phyloP scores from a whole-genome alignment of 2,113 vertebrate genomes.

The Oryzias javanicus region DNA sequence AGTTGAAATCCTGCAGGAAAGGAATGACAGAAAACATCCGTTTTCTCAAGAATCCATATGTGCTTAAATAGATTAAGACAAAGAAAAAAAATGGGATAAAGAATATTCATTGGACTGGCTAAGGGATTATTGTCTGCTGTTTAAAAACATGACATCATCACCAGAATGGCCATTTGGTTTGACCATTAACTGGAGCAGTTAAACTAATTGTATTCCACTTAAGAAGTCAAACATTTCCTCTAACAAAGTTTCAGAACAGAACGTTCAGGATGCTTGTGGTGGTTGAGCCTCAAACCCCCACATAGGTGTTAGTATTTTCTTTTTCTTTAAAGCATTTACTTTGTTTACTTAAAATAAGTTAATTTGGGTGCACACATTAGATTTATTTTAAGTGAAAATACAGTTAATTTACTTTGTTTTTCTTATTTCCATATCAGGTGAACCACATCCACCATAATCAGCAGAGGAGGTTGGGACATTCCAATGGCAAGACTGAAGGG shows the following conservation, averaged over 20 bases:
- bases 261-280: background rate
- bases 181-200: background rate
- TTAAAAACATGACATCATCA: background rate
- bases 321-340: no score
- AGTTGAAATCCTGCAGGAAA: constrained; percentile 16
- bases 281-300: no score
- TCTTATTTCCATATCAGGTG: no score
- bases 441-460: no score
- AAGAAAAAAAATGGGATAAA: background rate
- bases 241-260: background rate
- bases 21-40: constrained; percentile 24
- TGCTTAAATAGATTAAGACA: constrained; percentile 17
- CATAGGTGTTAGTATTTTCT: no score
- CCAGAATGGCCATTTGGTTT: background rate
- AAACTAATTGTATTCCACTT: background rate
- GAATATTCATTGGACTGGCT: background rate
- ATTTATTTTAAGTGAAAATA: no score
- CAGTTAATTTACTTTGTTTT: no score
- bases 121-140: background rate
- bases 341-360: no score
- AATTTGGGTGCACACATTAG: no score
- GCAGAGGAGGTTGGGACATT: no score
- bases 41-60: constrained; percentile 8
- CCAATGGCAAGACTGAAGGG: no score
- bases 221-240: background rate